Evolutionary conservation across 2,113 vertebrate genomes (phyloP), one percentile per base, ranked within the genome.

Genomic region (Nothoprocta pentlandii): DNA sequence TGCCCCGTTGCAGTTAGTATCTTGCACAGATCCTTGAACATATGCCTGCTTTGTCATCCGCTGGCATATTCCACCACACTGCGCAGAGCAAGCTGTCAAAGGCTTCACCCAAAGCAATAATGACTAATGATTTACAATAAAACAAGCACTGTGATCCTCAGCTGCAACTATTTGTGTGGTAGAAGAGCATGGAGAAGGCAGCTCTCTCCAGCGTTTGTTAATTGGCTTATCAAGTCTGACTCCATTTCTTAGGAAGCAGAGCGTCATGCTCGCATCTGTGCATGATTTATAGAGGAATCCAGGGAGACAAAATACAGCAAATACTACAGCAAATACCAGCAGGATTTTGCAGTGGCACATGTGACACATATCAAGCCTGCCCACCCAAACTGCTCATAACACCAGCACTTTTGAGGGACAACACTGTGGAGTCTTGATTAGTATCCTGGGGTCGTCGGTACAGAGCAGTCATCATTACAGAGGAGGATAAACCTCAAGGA

Each of bases 61-160:
- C 41, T 90, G 86, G 74, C 91, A 95, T 94, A 92, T 89, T 95
- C 91, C 78, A 69, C 87, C 49, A 61, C 15, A 5, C 54, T 54
- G 41, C 71, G 70, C 58, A 76, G 71, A 93, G 88, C 83, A 92
- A 95, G 76, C 81, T 93, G 92, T 69, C 73, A 92, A 61, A 92
- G 49, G 30, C 81, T 92, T 86, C 68, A 68, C 75, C 59, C 76
- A 62, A 87, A 93, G 77, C 70, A 95, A 78, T 71, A 68, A 88
- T 49, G 78, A 74, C 59, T 80, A 86, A 94, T 90, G 92, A 92
- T 94, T 97, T 93, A 62, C 79, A 80, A 79, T 87, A 79, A 93
- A 87, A 84, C 83, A 90, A 86, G 44, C 10, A 2, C 67, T 70
- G 81, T 12, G 6, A 78, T 82, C 46, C 81, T 91, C 28, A 41